phyloP scores from a whole-genome alignment of 2,797 vertebrate genomes.

The Octomys mimax region DNA sequence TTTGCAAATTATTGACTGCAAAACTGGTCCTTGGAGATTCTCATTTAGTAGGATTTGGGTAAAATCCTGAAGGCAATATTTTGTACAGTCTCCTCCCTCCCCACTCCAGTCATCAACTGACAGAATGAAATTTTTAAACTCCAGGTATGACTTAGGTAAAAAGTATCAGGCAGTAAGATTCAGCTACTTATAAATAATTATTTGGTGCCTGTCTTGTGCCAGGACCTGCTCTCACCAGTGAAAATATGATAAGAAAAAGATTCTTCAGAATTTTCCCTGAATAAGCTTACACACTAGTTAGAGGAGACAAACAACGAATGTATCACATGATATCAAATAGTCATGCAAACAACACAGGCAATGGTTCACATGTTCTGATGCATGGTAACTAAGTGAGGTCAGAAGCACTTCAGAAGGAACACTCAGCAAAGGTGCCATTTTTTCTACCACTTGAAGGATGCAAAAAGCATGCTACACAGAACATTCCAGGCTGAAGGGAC shows the following conservation, averaged over 20 bases:
- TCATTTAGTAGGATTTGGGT: constrained; percentile 12
- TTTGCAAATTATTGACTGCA: neutral
- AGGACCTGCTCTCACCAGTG: neutral
- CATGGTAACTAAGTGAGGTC: neutral
- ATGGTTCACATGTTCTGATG: neutral
- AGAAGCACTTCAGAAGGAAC: neutral
- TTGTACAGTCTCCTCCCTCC: neutral
- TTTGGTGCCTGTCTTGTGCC: neutral
- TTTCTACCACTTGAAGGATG: neutral
- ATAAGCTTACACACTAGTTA: neutral
- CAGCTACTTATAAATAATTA: neutral
- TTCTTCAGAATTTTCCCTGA: neutral
- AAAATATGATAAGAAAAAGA: neutral
- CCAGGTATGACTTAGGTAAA: neutral
- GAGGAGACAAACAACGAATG: neutral
- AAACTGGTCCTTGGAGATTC: neutral
- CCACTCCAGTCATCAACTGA: neutral
- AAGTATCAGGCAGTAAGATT: neutral
- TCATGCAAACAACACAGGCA: neutral
- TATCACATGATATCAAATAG: neutral
- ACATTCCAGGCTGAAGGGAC: neutral
- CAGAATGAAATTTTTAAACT: constrained; percentile 26
- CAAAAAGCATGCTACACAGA: neutral
- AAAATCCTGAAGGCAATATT: neutral
- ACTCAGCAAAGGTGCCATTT: constrained; percentile 25